A percentile compares a stretch with the other conserved stretches of the same genome.
Evolutionary conservation across 2,797 vertebrate genomes (phyloP).

Genomic region (Scyliorhinus canicula): DNA sequence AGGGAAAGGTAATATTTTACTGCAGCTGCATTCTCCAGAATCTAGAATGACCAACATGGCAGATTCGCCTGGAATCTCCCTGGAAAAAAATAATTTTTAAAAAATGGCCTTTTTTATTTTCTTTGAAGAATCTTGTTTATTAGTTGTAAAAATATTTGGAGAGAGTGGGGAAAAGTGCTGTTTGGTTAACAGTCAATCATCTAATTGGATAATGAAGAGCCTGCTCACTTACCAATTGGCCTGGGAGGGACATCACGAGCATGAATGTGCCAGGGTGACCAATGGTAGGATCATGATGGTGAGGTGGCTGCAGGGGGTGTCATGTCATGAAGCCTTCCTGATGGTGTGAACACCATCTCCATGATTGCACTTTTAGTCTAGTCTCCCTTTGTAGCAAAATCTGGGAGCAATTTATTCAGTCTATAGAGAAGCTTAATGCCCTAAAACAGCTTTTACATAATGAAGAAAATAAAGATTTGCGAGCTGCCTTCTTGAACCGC

Average conservation of each 20-base stretch:
- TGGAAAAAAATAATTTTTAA: not conserved
- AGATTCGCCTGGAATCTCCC: not conserved
- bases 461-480: no score
- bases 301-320: not conserved
- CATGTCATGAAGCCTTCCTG: not conserved
- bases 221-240: not conserved
- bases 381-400: not conserved
- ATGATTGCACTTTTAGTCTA: not conserved
- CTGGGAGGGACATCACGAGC: not conserved
- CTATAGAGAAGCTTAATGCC: not conserved
- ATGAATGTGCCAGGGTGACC: not conserved
- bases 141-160: not conserved
- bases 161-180: not conserved
- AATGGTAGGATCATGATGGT: not conserved
- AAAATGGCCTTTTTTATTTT: not conserved
- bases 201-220: not conserved
- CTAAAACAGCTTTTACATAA: not conserved
- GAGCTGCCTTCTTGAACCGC: no score
- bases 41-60: not conserved
- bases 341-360: no score
- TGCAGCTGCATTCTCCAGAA: not conserved
- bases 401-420: not conserved
- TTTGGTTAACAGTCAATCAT: not conserved
- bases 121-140: not conserved
- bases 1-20: not conserved